Base-by-base conservation (phyloP, 2,888 invertebrate species). In the Dynastes grantii region DNA sequence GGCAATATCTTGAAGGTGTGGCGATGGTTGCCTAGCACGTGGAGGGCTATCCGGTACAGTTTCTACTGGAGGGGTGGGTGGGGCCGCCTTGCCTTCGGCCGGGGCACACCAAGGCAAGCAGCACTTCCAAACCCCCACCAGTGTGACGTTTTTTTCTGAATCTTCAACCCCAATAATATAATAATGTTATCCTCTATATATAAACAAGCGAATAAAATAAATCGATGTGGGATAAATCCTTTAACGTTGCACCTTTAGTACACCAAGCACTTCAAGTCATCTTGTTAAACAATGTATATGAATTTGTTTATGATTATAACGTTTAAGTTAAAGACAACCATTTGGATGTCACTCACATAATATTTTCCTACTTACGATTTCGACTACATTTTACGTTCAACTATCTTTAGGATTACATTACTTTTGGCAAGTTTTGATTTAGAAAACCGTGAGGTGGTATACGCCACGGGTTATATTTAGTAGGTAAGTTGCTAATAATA, bases 71-170 rank as follows among this genome's bases (percentile, higher is more conserved):
- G 86, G 84, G 78, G 85, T 84, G 80, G 87, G 85, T 78, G 87
- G 86, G 80, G 86, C 84, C 78, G 85, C 86, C 83, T 87, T 86
- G 87, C 88, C 88, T 87, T 87, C 87, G 85, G 88, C 88, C 85
- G 94, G 92, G 93, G 94, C 93, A 92, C 94, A 94, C 93, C 93
- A 94, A 92, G 94, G 94, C 93, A 94, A 92, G 92, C 94, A 94
- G 91, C 94, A 94, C 92, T 94, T 94, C 93, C 94, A 94, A 91
- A 94, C 93, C 92, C 94, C 92, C 89, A 92, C 92, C 92, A 92
- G 92, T 90, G 91, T 92, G 92, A 89, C 89, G 87, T 85, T 81
- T 85, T 85, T 81, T 82, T 78, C 83, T 77, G 80, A 82, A 83
- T 84, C 82, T 79, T 78, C 78, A 71, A 45, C 70, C 64, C 75